Base-by-base conservation (phyloP, 2,888 invertebrate species). In the Trichopria drosophilae region DNA sequence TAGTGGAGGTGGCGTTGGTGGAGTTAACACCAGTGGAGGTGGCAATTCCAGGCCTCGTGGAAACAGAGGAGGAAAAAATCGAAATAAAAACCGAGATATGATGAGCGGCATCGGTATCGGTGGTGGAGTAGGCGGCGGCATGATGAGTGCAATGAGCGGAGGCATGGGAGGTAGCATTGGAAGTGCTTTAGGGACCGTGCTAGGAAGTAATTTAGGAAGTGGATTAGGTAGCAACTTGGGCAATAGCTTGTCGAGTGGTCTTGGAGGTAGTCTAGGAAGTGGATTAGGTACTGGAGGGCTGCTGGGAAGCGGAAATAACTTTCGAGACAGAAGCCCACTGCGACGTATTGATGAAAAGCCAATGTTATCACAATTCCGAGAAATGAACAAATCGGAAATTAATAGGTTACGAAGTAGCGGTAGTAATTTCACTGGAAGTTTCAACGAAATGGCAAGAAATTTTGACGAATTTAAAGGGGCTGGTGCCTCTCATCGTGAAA, bases 321-420 rank as follows among this genome's bases (percentile, higher is more conserved):
- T 73, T 31, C 57, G 75, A 42, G 75, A 75, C 57, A 65, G 75
- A 24, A 75, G 75, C 52, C 75, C 74, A 9, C 51, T 75, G 24
- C 62, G 42, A 19, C 56, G 58, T 13, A 22, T 54, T 6, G 62
- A 64, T 15, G 62, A 61, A 18, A 58, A 63, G 53, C 36, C 50
- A 51, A n/a, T n/a, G n/a, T n/a, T n/a, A n/a, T n/a, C n/a, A n/a
- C n/a, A n/a, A n/a, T n/a, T n/a, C n/a, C n/a, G n/a, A n/a, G n/a
- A n/a, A n/a, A n/a, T n/a, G n/a, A n/a, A n/a, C n/a, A n/a, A n/a
- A n/a, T n/a, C n/a, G n/a, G n/a, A n/a, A n/a, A n/a, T n/a, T n/a
- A n/a, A n/a, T n/a, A n/a, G n/a, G n/a, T n/a, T n/a, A n/a, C n/a
- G 50, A 4, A 52, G 59, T 15, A 53, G 60, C 20, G 61, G 69